A percentile compares a stretch with the other conserved stretches of the same genome.
Evolutionary conservation across 2,888 invertebrate species (phyloP).

Genomic region (Heliconius erato): DNA sequence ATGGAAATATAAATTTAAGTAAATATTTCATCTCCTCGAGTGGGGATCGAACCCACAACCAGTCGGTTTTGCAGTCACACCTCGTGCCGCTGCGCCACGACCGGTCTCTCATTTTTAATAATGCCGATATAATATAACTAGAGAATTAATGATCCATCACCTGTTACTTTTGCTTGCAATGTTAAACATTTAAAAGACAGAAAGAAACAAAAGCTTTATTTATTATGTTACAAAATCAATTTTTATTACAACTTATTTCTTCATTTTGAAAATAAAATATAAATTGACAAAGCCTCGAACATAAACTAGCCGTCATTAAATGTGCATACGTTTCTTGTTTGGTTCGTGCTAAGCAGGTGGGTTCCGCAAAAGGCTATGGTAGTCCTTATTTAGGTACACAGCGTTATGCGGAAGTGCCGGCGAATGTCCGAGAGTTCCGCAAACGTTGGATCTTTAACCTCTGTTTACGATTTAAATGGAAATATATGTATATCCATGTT

Average conservation of each 20-base stretch:
- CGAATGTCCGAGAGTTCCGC: conserved; percentile 8
- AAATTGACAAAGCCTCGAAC: not conserved
- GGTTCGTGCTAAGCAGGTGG: conserved; percentile 23
- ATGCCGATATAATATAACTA: not conserved
- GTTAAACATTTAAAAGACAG: not conserved
- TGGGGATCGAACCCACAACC: too few relatives aligned
- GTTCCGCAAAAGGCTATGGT: conserved; percentile 24
- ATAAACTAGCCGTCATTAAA: not conserved
- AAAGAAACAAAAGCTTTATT: too few relatives aligned
- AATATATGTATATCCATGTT: conserved; percentile 21
- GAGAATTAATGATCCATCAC: not conserved
- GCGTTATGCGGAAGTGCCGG: conserved; percentile 39
- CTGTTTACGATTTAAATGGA: conserved; percentile 37
- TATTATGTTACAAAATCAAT: too few relatives aligned
- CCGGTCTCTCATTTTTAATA: not conserved
- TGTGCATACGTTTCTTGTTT: conserved; percentile 6
- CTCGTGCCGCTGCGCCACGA: too few relatives aligned
- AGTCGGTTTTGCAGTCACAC: too few relatives aligned
- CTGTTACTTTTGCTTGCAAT: not conserved
- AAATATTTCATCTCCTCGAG: too few relatives aligned
- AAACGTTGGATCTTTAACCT: conserved; percentile 41
- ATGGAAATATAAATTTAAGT: too few relatives aligned
- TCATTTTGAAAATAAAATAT: not conserved
- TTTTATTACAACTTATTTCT: too few relatives aligned
- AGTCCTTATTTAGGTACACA: conserved; percentile 39